Evolutionary conservation across 2,888 invertebrate genomes (phyloP).

Genomic region (Theretra japonica): DNA sequence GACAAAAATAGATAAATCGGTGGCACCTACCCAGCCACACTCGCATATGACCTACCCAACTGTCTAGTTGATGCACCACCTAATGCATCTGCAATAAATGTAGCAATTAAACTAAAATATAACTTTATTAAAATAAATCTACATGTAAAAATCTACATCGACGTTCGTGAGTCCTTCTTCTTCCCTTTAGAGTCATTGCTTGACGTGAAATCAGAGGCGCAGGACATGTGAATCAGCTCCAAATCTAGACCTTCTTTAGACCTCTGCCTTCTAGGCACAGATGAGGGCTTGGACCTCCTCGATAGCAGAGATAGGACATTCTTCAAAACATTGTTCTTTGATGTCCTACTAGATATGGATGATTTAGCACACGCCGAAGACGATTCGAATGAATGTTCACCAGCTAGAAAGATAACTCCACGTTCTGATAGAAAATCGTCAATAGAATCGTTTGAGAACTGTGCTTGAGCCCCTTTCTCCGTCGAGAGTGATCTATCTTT

Average conservation of each 20-base stretch:
- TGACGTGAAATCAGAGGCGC: conserved; percentile 62
- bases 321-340: conserved; percentile 66
- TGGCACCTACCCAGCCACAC: too few relatives aligned
- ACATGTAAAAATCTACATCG: conserved; percentile 55
- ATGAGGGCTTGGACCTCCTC: conserved; percentile 58
- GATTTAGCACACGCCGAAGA: conserved; percentile 51
- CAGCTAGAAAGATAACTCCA: conserved; percentile 57
- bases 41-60: too few relatives aligned
- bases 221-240: conserved; percentile 70
- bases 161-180: conserved; percentile 62
- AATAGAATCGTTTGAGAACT: conserved; percentile 71
- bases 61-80: too few relatives aligned
- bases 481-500: conserved; percentile 49
- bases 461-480: conserved; percentile 67
- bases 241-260: conserved; percentile 54
- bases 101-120: background rate
- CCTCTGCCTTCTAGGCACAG: conserved; percentile 62
- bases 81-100: too few relatives aligned
- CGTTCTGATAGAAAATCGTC: conserved; percentile 72
- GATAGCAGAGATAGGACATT: conserved; percentile 60
- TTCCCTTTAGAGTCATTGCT: conserved; percentile 55
- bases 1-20: too few relatives aligned
- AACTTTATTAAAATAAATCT: conserved; percentile 36
- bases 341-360: conserved; percentile 62
- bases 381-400: conserved; percentile 64